phyloP scores from a whole-genome alignment of 2,797 vertebrate genomes.

The Sardinella longiceps region DNA sequence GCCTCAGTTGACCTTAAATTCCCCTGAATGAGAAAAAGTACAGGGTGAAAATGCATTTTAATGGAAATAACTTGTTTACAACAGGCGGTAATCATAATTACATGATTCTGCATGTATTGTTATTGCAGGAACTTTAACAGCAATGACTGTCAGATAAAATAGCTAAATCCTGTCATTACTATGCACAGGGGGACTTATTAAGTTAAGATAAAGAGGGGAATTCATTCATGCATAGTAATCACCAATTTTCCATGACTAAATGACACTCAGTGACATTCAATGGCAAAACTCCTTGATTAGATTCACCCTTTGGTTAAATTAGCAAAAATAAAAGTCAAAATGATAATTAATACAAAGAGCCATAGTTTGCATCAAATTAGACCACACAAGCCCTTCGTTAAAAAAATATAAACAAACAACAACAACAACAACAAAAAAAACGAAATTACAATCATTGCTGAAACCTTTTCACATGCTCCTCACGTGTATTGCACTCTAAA shows the following conservation, averaged over 20 bases:
- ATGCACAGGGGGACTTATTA: slow-evolving; percentile 7
- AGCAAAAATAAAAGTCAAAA: slow-evolving; percentile 22
- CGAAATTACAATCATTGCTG: background rate
- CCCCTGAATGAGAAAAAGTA: slow-evolving; percentile 42
- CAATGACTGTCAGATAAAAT: slow-evolving; percentile 16
- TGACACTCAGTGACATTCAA: slow-evolving; percentile 25
- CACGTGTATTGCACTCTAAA: background rate
- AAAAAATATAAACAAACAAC: background rate
- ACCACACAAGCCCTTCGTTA: background rate
- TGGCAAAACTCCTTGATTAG: slow-evolving; percentile 25
- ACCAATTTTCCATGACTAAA: slow-evolving; percentile 27
- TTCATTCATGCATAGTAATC: slow-evolving; percentile 23
- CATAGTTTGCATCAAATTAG: background rate
- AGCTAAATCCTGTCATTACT: slow-evolving; percentile 18
- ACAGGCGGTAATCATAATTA: background rate
- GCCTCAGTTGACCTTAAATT: background rate
- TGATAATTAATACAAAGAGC: slow-evolving; percentile 11
- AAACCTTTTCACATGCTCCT: background rate
- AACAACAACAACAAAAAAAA: background rate
- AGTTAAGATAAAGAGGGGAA: slow-evolving; percentile 24
- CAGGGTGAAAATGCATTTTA: slow-evolving; percentile 47
- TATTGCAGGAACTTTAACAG: background rate
- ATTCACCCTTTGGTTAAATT: slow-evolving; percentile 22
- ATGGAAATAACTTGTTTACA: slow-evolving; percentile 12
- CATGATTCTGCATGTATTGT: slow-evolving; percentile 18